A percentile compares a stretch with the other conserved stretches of the same genome.
phyloP scores from a whole-genome alignment of 2,888 invertebrate genomes.

The Acronicta leporina region DNA sequence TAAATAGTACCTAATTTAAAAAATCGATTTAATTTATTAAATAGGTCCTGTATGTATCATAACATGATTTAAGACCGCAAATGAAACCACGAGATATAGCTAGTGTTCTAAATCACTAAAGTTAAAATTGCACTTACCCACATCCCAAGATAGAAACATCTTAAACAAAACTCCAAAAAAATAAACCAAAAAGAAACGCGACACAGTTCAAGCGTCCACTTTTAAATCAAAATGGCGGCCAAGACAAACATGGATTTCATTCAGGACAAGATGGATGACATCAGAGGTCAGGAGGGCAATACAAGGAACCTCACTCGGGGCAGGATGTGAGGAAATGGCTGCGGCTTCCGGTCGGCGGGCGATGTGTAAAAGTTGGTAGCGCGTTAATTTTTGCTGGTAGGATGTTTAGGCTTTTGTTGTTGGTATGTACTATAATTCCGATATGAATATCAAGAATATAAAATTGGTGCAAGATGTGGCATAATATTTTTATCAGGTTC shows the following conservation, averaged over 20 bases:
- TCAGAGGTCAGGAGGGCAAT: slow-evolving; percentile 60
- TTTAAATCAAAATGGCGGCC: slow-evolving; percentile 61
- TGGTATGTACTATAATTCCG: neutral
- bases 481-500: neutral
- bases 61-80: too few species aligned
- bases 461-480: neutral
- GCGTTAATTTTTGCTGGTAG: slow-evolving; percentile 58
- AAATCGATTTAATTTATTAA: too few species aligned
- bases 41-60: too few species aligned
- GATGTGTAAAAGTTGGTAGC: slow-evolving; percentile 58
- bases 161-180: slow-evolving; percentile 2
- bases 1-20: too few species aligned
- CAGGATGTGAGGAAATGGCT: slow-evolving; percentile 74
- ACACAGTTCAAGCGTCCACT: slow-evolving; percentile 32
- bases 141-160: slow-evolving; percentile 4
- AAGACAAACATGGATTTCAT: slow-evolving; percentile 53
- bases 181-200: slow-evolving; percentile 10
- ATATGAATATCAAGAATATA: neutral
- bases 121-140: neutral
- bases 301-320: slow-evolving; percentile 67
- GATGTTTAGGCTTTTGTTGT: slow-evolving; percentile 29
- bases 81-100: too few species aligned
- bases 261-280: slow-evolving; percentile 68
- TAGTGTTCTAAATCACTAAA: neutral
- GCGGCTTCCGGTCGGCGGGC: slow-evolving; percentile 62